Percentiles rank a stretch among this genome's conserved stretches.
Conservation (phyloP, 2,888 invertebrate genomes). For the Priocnemis perturbator region DNA sequence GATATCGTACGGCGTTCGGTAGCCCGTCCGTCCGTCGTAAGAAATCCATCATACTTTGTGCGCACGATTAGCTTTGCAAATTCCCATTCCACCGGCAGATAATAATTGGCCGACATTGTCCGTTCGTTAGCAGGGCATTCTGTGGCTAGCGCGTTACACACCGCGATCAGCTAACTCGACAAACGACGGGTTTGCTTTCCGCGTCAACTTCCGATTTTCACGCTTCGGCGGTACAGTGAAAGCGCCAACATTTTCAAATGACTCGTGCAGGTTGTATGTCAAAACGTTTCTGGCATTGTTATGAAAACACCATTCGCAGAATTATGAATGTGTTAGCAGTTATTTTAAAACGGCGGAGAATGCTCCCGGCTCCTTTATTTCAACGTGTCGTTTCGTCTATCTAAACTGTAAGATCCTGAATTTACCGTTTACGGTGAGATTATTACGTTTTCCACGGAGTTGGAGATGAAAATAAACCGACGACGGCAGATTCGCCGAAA, state of each 20-base stretch:
- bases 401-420: not conserved
- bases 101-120: conserved; percentile 62
- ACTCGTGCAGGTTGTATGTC: too few relatives aligned
- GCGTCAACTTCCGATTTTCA: conserved; percentile 39
- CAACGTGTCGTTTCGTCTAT: not conserved
- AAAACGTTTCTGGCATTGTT: too few relatives aligned
- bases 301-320: too few relatives aligned
- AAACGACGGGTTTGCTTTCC: conserved; percentile 12
- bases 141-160: conserved; percentile 30
- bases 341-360: too few relatives aligned
- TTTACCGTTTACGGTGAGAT: not conserved
- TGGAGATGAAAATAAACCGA: conserved; percentile 4
- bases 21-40: conserved; percentile 34
- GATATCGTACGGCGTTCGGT: conserved; percentile 24
- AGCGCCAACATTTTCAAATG: conserved; percentile 10
- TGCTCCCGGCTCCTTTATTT: not conserved
- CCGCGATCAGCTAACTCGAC: conserved; percentile 29
- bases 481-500: not conserved
- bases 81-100: conserved; percentile 52
- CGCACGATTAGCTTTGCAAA: conserved; percentile 61
- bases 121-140: conserved; percentile 61
- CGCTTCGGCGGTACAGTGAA: conserved; percentile 23
- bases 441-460: not conserved
- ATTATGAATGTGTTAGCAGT: too few relatives aligned
- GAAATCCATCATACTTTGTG: conserved; percentile 52